Evolutionary conservation across 1,140 invertebrate species (phyloP), one percentile per base, ranked within the genome.

Genomic region (Lasioglossum baleicum): DNA sequence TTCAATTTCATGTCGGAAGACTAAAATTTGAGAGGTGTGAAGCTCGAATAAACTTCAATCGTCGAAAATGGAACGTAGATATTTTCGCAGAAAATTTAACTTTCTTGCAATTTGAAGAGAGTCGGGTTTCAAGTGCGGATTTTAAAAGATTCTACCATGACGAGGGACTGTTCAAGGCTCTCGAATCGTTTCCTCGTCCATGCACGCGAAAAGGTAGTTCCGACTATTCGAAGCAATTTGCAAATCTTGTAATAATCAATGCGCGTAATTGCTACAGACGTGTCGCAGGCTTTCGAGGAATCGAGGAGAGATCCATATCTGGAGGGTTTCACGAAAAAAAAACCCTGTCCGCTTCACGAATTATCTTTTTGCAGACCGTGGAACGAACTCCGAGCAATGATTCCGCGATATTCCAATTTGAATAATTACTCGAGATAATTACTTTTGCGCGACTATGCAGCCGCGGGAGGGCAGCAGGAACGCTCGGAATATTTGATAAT

Each of bases 391-490:
- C 61, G 26, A 35, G 61, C 31, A 40, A 63, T 63, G 15, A 40
- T 20, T 40, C 17, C 31, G 8, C 64, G 53, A 61, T 76, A 76
- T 69, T 35, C 66, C 75, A 76, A 76, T 69, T 76, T 48, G 56
- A 69, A 76, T 76, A 70, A 76, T 69, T 76, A 76, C 42, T 22
- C 13, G 42, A 40, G n/a, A 56, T 67, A 75, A 68, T 67, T 73
- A 26, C 56, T 44, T 20, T 22, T 11, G 35, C 8, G 26, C 15
- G 10, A 13, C 22, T 2, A 13, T 17, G 10, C 7, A 2, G 17
- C 1, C 7, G 2, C 11, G 2, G 13, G 26, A 31, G 2, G 13
- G 51, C 2, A 2, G 17, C 11, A 8, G 15, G 7, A 44, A 8
- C 8, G 26, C 22, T 63, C 8, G 4, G 31, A 40, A 40, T 40